Conservation (phyloP, 2,888 invertebrate species). For the Ptilodon capucinus region DNA sequence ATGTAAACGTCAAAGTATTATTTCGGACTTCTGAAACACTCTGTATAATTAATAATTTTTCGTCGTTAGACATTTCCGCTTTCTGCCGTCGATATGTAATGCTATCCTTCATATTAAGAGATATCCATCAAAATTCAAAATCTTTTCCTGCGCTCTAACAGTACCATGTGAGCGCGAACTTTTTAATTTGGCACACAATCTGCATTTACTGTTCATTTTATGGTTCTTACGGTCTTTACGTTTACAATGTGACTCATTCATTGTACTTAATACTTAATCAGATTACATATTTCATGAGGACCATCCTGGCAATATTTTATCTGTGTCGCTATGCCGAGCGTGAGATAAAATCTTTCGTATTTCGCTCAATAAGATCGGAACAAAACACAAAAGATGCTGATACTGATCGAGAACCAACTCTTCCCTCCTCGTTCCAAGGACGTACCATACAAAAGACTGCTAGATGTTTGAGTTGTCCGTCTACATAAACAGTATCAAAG, state of each 20-base stretch:
- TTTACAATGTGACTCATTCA: conserved; percentile 47
- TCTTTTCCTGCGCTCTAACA: background rate
- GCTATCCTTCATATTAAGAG: too few species aligned
- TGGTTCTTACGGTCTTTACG: conserved; percentile 41
- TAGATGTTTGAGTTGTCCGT: conserved; percentile 6
- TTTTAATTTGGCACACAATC: conserved; percentile 20
- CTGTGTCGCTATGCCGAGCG: conserved; percentile 62
- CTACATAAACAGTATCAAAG: background rate
- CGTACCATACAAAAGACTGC: conserved; percentile 42
- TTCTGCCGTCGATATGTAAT: too few species aligned
- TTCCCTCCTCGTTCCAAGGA: conserved; percentile 41
- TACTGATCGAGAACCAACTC: conserved; percentile 46
- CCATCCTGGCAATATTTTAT: conserved; percentile 60
- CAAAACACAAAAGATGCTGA: conserved; percentile 59
- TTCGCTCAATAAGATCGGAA: conserved; percentile 63
- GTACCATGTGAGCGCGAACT: background rate
- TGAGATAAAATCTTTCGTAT: conserved; percentile 63
- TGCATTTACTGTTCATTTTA: conserved; percentile 41
- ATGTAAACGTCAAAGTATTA: too few species aligned
- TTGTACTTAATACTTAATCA: conserved; percentile 60
- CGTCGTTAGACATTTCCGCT: too few species aligned
- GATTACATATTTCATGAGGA: conserved; percentile 65
- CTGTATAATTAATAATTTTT: too few species aligned
- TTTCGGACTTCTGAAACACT: too few species aligned
- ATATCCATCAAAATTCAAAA: background rate